Base-by-base conservation (phyloP, 2,888 invertebrate genomes). In the Papilio demoleus region DNA sequence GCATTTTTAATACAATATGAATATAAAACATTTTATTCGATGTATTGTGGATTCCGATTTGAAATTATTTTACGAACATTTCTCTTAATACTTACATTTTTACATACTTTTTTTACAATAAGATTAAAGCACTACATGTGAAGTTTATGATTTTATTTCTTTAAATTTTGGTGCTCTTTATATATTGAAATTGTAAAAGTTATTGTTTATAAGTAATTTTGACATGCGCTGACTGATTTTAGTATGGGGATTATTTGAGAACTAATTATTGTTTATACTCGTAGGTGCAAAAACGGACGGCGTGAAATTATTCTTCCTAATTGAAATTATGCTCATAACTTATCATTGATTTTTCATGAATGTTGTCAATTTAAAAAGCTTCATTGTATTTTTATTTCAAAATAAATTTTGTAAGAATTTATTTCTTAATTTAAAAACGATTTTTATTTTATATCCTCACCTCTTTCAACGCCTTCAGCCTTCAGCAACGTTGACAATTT, bases 351-450 rank as follows among this genome's bases (percentile, higher is more conserved):
- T 88, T 89, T 90, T 81, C 84, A 85, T 82, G 82, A 87, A 82
- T 80, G 84, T 83, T 88, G 91, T 90, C 90, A 90, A 90, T 92
- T 92, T 90, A 86, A 83, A 88, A 88, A 82, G 89, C 91, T 92
- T 91, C 86, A 90, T 91, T 91, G 90, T 91, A 89, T 86, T 90
- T 90, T 92, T 87, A 90, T 88, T 92, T 88, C 86, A 78, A 80
- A 88, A 89, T 91, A 92, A 90, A 88, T 88, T 92, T 92, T 90
- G 81, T 88, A 88, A 87, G 79, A 82, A 87, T 70, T 73, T 67
- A 64, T 66, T 42, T 69, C 45, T 45, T 73, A 12, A 47, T 69
- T 68, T 56, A 24, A 56, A 47, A 58, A 17, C 6, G n/a, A n/a
- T 67, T 72, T 74, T 71, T 22, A 70, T 77, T 74, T 64, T 50